Conservation (phyloP, 2,113 vertebrate genomes). For the Regulus satrapa region DNA sequence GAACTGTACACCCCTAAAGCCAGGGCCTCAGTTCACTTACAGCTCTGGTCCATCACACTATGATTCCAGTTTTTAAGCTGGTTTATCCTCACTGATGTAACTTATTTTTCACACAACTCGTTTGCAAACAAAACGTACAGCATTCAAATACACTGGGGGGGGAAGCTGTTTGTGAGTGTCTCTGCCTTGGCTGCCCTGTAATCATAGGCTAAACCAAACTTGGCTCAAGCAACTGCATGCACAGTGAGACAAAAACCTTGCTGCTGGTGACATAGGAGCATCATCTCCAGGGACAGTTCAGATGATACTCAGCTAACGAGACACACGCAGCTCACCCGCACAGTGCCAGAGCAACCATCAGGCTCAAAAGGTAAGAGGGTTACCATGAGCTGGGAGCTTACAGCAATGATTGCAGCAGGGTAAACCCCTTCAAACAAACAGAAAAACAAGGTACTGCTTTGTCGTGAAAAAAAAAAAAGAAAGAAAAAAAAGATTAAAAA, state of each 20-base stretch:
- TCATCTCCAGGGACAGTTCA: fast-evolving
- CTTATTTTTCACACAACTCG: neutral
- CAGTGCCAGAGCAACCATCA: neutral
- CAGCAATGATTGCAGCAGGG: neutral
- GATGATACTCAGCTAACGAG: neutral
- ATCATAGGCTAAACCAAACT: neutral
- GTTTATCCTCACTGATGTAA: neutral
- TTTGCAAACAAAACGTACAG: neutral
- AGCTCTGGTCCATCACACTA: neutral
- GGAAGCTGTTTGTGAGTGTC: neutral
- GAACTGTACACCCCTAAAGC: neutral
- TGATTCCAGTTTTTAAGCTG: neutral
- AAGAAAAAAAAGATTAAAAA: neutral
- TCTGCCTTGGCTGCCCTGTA: neutral
- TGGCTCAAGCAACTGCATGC: neutral
- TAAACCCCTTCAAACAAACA: neutral
- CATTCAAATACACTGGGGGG: neutral
- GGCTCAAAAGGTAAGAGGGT: neutral
- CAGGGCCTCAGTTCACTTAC: neutral
- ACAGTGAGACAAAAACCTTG: fast-evolving
- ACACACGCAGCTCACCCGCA: fast-evolving
- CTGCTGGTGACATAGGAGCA: neutral
- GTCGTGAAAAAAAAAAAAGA: neutral
- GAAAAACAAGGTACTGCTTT: neutral
- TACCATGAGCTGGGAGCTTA: neutral